These are phyloP conservation scores for Trididemnum nubilum DNA, from an alignment of 23 tunicate species.

Conservation along the genomic window DNA sequence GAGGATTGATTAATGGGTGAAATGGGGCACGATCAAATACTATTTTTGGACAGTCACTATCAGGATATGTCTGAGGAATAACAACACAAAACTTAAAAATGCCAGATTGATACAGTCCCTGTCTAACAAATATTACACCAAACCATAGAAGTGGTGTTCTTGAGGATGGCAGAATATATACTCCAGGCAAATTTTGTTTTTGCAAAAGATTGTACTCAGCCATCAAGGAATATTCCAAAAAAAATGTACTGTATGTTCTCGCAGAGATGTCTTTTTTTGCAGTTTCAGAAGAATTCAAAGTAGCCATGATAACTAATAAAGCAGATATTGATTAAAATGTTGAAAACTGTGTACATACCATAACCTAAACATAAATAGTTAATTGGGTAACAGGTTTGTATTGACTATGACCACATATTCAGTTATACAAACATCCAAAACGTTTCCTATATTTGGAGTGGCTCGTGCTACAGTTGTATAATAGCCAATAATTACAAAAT, in stretches of 20 bases:
- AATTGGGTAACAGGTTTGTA: too few species aligned
- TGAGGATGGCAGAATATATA: conserved; percentile 91
- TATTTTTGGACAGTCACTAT: conserved; percentile 86
- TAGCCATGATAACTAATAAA: conserved; percentile 6
- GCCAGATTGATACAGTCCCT: conserved; percentile 84
- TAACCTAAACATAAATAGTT: too few species aligned
- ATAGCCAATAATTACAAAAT: too few species aligned
- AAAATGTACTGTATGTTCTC: conserved; percentile 72
- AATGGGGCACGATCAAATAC: conserved; percentile 84
- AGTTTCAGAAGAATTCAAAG: not conserved
- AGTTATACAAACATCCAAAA: too few species aligned
- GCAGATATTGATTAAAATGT: too few species aligned
- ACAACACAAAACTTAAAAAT: conserved; percentile 92
- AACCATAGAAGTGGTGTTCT: conserved; percentile 93
- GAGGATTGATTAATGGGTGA: conserved; percentile 82
- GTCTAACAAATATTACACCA: conserved; percentile 88
- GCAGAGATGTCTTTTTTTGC: not conserved
- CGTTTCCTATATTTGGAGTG: too few species aligned
- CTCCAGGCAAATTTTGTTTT: conserved; percentile 81
- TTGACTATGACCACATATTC: too few species aligned
- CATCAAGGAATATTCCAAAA: conserved; percentile 91
- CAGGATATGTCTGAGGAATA: conserved; percentile 87
- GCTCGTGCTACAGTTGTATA: too few species aligned
- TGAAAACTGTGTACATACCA: too few species aligned
- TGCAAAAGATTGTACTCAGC: conserved; percentile 78